Percentiles rank a stretch among this genome's conserved stretches.
Conservation (phyloP, 2,797 vertebrate species). For the Furcifer pardalis region DNA sequence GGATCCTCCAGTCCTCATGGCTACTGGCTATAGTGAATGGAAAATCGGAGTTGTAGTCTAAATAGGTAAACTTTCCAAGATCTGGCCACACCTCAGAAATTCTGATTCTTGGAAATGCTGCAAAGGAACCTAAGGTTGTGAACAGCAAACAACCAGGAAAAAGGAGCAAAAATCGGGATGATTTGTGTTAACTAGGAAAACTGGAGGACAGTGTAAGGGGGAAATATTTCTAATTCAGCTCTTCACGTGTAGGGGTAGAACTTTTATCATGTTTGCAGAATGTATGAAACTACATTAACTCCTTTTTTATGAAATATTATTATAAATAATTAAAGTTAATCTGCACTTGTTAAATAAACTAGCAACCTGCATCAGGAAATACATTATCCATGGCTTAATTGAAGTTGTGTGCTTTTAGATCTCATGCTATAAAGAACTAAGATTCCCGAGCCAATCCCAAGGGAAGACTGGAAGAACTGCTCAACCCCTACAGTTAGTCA, state of each 20-base stretch:
- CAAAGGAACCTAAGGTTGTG: neutral
- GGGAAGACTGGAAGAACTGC: neutral
- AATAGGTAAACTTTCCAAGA: neutral
- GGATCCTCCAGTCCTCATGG: neutral
- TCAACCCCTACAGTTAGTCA: neutral
- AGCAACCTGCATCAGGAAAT: slow-evolving; percentile 55
- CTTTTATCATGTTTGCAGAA: slow-evolving; percentile 31
- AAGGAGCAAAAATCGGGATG: neutral
- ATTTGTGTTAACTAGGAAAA: neutral
- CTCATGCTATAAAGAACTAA: slow-evolving; percentile 4
- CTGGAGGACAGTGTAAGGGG: neutral
- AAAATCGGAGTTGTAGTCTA: neutral
- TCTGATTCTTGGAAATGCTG: neutral
- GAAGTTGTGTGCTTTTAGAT: slow-evolving; percentile 42
- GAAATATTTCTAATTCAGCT: neutral
- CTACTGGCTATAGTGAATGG: neutral
- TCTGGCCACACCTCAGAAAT: neutral
- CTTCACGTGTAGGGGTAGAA: neutral
- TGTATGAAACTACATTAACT: slow-evolving; percentile 45
- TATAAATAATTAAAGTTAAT: slow-evolving; percentile 68
- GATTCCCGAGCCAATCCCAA: neutral
- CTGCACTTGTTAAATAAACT: slow-evolving; percentile 67
- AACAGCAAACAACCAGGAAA: neutral
- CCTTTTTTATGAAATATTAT: slow-evolving; percentile 55
- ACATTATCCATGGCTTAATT: slow-evolving; percentile 65